Evolutionary conservation across 1,140 invertebrate genomes (phyloP), one percentile per base, ranked within the genome.

Genomic region (Trachymyrmex cornetzi): DNA sequence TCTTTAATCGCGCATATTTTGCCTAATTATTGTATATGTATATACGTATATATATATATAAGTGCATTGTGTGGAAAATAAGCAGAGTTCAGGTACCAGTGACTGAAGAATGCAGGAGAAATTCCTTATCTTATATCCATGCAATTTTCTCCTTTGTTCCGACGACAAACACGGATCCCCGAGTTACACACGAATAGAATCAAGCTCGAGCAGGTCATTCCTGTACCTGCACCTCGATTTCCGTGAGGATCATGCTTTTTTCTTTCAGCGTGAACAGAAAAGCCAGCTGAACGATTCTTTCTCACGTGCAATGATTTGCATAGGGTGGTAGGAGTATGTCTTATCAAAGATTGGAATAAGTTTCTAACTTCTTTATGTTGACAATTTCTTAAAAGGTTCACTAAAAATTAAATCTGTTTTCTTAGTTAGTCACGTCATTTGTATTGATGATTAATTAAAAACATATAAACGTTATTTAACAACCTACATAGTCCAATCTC

Each of bases 81-180:
- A 74, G 66, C 24, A 19, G 24, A 57, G 66, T 59, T 48, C 34
- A 72, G 34, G 44, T 38, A 63, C 27, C 27, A 44, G 53, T 34
- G 66, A 38, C 38, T 72, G 53, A 59, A 61, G 38, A 84, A 74
- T 44, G 66, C 57, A 7, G 14, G 24, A 74, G 55, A 61, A 84
- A 84, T 84, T 84, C 44, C 80, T 75, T 84, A 74, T 84, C 80
- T 75, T 50, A 84, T 75, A 75, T 84, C 57, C 80, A 75, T 61
- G 69, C 80, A 84, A 75, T 84, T 84, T 84, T 74, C 80, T 44
- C 55, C 80, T 82, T 82, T 84, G 69, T 84, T 74, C 80, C 80
- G 80, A 74, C 69, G 69, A 84, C 69, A 75, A 84, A 84, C 69
- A 75, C 44, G 69, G 69, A 75, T 74, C 38, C 12, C 38, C 44